These are phyloP conservation scores for Panorpa germanica DNA, from an alignment of 2,888 invertebrate species.

Conservation along the genomic window DNA sequence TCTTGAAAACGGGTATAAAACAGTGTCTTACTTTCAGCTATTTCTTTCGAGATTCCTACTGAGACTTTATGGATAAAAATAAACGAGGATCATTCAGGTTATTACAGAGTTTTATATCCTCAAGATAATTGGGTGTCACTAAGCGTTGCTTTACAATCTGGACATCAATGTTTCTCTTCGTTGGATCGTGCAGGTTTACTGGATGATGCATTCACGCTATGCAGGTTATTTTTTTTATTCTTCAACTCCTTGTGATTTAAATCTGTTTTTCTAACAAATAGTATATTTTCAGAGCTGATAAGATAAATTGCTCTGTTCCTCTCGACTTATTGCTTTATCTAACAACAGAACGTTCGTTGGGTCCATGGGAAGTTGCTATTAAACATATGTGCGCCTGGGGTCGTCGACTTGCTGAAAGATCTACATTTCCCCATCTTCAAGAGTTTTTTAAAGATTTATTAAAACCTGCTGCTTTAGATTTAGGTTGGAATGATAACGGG, in stretches of 20 bases:
- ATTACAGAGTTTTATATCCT: conserved; percentile 23
- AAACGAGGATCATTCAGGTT: conserved; percentile 23
- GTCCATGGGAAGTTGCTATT: conserved; percentile 22
- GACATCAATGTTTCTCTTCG: conserved; percentile 19
- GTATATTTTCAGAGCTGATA: no score
- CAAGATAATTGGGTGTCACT: conserved; percentile 23
- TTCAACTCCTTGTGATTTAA: no score
- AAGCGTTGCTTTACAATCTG: conserved; percentile 19
- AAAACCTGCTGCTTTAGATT: conserved; percentile 20
- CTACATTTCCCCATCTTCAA: conserved; percentile 23
- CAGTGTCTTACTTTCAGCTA: no score
- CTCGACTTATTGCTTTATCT: conserved; percentile 24
- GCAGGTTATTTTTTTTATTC: no score
- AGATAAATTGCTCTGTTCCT: conserved; percentile 23
- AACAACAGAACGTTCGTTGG: conserved; percentile 23
- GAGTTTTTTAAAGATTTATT: conserved; percentile 24
- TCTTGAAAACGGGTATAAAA: neutral
- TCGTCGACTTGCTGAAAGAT: conserved; percentile 25
- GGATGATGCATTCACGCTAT: conserved; percentile 25
- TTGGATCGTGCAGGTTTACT: conserved; percentile 24
- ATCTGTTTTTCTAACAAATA: no score
- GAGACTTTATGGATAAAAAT: conserved; percentile 23
- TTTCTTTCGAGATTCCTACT: conserved; percentile 21
- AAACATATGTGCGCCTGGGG: conserved; percentile 24
- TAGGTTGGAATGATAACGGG: conserved; percentile 23